Conservation (phyloP, 2,113 vertebrate genomes). For the mouse (Mus musculus) region GRCm39 chr8:119662001-119662500, state of each 20-base stretch:
- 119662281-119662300: background rate
- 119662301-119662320: background rate
- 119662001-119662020: background rate
- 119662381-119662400: background rate
- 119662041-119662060: background rate
- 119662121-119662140: background rate
- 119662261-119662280: background rate
- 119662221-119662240: background rate
- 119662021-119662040: background rate
- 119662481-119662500: background rate
- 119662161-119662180: background rate
- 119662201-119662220: background rate
- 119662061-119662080: background rate
- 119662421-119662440: too few species aligned
- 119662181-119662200: background rate
- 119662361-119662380: too few species aligned
- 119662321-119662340: background rate
- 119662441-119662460: too few species aligned
- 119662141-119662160: background rate
- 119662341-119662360: background rate
- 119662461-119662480: too few species aligned
- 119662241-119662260: background rate
- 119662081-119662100: slow-evolving; percentile 49
- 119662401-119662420: background rate
- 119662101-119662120: background rate